phyloP scores from a whole-genome alignment of 2,888 invertebrate genomes.

The Polyommatus iphigenia region DNA sequence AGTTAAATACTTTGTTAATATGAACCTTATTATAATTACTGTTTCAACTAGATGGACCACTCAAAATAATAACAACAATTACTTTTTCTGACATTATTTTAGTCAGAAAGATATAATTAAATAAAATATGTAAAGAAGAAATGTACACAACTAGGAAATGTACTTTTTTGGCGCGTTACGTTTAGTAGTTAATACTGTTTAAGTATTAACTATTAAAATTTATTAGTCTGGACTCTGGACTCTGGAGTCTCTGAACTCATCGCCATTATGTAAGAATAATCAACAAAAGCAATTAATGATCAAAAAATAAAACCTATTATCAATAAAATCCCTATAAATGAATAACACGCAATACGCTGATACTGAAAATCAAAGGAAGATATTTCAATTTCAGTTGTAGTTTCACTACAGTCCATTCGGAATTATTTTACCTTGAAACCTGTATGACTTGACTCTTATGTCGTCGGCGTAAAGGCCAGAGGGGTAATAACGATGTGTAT shows the following conservation, averaged over 20 bases:
- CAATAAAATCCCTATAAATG: conserved; percentile 1
- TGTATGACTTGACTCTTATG: background rate
- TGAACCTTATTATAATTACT: background rate
- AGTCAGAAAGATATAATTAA: too few species aligned
- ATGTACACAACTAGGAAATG: too few species aligned
- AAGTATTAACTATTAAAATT: too few species aligned
- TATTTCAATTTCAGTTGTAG: conserved; percentile 22
- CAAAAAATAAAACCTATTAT: background rate
- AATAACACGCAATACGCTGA: background rate
- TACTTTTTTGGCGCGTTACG: too few species aligned
- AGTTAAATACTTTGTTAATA: background rate
- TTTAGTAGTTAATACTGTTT: too few species aligned
- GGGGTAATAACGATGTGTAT: background rate
- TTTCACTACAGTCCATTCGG: background rate
- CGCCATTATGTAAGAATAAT: too few species aligned
- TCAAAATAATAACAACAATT: background rate
- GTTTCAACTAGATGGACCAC: background rate
- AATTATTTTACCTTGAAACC: background rate
- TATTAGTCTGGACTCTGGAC: too few species aligned
- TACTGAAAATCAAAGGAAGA: conserved; percentile 8
- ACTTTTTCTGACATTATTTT: too few species aligned
- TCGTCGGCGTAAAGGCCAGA: background rate
- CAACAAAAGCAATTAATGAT: background rate
- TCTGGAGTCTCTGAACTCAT: too few species aligned
- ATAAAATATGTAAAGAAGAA: too few species aligned